Percentiles rank a stretch among this genome's conserved stretches.
These are phyloP conservation scores for Hirtodrosophila duncani DNA, from an alignment of 2,888 invertebrate genomes.

Conservation along the genomic window DNA sequence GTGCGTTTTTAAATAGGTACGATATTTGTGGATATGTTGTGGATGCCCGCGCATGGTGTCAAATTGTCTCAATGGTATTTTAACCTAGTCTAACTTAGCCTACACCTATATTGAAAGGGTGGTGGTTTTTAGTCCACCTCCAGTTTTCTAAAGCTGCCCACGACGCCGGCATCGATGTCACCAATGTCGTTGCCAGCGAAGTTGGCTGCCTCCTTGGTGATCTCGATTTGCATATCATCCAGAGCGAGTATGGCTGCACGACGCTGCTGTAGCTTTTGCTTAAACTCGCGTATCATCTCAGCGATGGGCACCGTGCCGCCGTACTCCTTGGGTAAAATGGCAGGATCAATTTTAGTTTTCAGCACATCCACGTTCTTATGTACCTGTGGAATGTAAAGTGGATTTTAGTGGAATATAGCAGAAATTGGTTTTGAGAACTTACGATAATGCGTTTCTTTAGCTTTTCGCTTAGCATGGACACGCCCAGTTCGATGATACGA, in stretches of 20 bases:
- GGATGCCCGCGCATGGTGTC: conserved; percentile 44
- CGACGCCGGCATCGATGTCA: conserved; percentile 85
- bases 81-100: conserved; percentile 55
- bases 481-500: conserved; percentile 89
- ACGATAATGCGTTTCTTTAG: conserved; percentile 89
- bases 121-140: conserved; percentile 84
- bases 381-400: conserved; percentile 75
- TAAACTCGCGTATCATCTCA: conserved; percentile 89
- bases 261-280: conserved; percentile 82
- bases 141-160: conserved; percentile 90
- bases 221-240: conserved; percentile 87
- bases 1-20: conserved; percentile 37
- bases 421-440: conserved; percentile 72
- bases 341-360: conserved; percentile 84
- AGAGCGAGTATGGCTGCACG: conserved; percentile 84
- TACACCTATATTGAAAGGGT: conserved; percentile 1
- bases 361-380: conserved; percentile 87
- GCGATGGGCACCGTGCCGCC: conserved; percentile 89
- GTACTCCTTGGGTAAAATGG: conserved; percentile 91
- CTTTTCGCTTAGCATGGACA: conserved; percentile 90
- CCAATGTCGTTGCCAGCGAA: conserved; percentile 82
- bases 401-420: background rate
- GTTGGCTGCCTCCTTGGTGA: conserved; percentile 80
- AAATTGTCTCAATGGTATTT: conserved; percentile 68
- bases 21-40: conserved; percentile 33